Percentiles rank a stretch among this genome's conserved stretches.
phyloP scores from a whole-genome alignment of 2,113 vertebrate species.

The Donacobius atricapilla region DNA sequence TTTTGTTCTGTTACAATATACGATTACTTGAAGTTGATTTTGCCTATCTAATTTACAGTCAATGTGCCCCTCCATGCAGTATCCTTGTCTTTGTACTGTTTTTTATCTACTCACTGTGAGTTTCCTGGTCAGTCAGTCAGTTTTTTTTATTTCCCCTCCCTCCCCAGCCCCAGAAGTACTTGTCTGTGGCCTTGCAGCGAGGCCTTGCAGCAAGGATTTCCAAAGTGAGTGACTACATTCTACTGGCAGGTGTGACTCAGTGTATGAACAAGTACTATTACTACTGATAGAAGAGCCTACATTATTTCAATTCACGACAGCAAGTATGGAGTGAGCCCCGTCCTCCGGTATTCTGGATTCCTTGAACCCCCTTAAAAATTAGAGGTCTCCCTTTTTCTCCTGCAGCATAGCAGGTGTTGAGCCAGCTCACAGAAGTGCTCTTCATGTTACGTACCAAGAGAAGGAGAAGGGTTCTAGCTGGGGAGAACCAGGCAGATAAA shows the following conservation, averaged over 20 bases:
- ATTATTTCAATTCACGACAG: neutral
- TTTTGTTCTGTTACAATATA: neutral
- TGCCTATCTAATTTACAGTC: neutral
- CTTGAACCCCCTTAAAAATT: neutral
- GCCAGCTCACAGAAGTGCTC: neutral
- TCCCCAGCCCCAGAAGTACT: neutral
- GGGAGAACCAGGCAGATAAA: neutral
- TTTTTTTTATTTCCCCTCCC: neutral
- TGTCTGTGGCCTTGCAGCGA: neutral
- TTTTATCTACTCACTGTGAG: neutral
- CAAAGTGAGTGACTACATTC: neutral
- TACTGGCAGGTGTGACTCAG: neutral
- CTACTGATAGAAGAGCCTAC: neutral
- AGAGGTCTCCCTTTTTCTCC: neutral
- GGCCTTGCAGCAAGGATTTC: neutral
- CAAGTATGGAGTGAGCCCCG: neutral
- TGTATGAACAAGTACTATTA: neutral
- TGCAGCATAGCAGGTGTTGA: neutral
- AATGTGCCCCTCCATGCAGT: neutral
- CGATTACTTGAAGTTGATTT: neutral
- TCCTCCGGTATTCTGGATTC: neutral
- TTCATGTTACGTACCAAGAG: neutral
- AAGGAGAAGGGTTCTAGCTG: neutral
- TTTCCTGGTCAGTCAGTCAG: neutral
- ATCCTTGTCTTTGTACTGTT: neutral